Conservation (phyloP, 2,797 vertebrate genomes). For the Chelmon rostratus region DNA sequence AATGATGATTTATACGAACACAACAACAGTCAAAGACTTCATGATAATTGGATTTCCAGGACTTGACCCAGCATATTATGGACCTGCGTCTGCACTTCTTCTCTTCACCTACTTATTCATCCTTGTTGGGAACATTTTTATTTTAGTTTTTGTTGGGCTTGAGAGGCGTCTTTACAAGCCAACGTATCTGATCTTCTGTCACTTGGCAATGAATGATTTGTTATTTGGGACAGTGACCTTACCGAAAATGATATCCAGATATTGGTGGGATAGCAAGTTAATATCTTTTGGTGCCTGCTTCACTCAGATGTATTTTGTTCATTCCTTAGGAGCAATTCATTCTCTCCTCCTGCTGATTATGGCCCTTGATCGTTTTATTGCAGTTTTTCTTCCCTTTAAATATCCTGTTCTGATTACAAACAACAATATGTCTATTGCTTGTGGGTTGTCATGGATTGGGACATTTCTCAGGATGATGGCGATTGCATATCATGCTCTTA, state of each 20-base stretch:
- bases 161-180: conserved; percentile 73
- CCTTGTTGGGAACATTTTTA: conserved; percentile 43
- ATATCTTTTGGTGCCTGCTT: conserved; percentile 67
- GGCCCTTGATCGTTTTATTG: conserved; percentile 75
- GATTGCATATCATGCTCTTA: conserved; percentile 62
- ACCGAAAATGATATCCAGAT: conserved; percentile 70
- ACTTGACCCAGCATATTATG: conserved; percentile 54
- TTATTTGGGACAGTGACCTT: conserved; percentile 70
- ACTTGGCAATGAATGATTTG: conserved; percentile 73
- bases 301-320: conserved; percentile 73
- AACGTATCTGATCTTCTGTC: conserved; percentile 71
- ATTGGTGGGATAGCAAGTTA: conserved; percentile 62
- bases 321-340: conserved; percentile 67
- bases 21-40: conserved; percentile 24
- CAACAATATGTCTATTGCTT: conserved; percentile 36
- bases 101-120: conserved; percentile 61
- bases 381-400: conserved; percentile 69
- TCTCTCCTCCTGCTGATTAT: conserved; percentile 71
- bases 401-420: conserved; percentile 78
- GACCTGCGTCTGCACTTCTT: conserved; percentile 41
- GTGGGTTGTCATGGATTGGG: conserved; percentile 57
- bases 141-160: conserved; percentile 47
- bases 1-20: conserved; percentile 11
- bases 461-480: conserved; percentile 44
- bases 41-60: conserved; percentile 69